Conservation (phyloP, 2,797 vertebrate genomes). For the Vireo griseus region DNA sequence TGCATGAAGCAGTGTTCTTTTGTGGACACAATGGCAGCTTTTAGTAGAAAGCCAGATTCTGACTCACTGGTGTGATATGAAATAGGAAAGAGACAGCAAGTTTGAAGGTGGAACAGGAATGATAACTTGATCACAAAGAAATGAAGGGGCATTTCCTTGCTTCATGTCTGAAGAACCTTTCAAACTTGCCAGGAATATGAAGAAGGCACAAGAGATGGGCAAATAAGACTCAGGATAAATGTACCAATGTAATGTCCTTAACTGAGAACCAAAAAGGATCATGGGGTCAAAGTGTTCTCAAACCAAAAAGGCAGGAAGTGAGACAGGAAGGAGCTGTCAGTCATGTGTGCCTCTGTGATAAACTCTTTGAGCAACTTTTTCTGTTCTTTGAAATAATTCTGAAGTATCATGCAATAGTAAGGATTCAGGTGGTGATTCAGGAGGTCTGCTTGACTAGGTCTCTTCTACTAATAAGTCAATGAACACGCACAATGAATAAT, state of each 20-base stretch:
- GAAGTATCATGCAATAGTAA: not conserved
- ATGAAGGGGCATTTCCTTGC: not conserved
- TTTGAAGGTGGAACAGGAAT: not conserved
- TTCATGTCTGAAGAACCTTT: not conserved
- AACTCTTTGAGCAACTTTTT: not conserved
- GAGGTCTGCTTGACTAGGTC: not conserved
- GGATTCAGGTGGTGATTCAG: not conserved
- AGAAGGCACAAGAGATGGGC: not conserved
- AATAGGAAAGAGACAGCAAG: not conserved
- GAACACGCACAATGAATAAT: not conserved
- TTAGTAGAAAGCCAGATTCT: not conserved
- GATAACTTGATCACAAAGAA: not conserved
- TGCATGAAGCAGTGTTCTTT: not conserved
- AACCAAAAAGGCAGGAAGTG: not conserved
- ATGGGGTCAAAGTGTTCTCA: not conserved
- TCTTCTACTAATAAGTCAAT: not conserved
- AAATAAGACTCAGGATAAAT: not conserved
- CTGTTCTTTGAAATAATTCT: not conserved
- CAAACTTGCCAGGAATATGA: not conserved
- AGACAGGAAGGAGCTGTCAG: not conserved
- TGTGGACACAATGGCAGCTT: not conserved
- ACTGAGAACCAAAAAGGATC: not conserved
- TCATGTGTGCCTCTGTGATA: not conserved
- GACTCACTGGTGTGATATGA: not conserved
- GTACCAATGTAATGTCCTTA: not conserved